A percentile compares a stretch with the other conserved stretches of the same genome.
Evolutionary conservation across 2,888 invertebrate species (phyloP).

Genomic region (Agrochola circellaris): DNA sequence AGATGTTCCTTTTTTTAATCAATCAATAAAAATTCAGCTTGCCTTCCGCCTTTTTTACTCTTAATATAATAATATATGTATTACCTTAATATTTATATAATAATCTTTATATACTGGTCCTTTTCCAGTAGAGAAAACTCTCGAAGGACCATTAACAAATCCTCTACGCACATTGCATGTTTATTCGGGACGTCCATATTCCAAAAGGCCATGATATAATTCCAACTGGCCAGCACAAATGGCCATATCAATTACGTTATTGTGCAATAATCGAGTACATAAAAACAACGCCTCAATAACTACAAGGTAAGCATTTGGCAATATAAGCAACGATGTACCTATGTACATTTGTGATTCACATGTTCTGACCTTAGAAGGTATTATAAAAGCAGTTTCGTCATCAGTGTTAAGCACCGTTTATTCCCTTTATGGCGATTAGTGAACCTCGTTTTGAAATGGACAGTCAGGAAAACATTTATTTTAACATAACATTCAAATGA

Average conservation of each 20-base stretch:
- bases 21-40: too few relatives aligned
- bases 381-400: constrained; percentile 53
- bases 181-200: constrained; percentile 4
- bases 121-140: too few relatives aligned
- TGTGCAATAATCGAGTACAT: constrained; percentile 48
- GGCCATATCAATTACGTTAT: constrained; percentile 32
- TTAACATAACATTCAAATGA: too few relatives aligned
- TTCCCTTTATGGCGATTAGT: constrained; percentile 26
- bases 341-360: constrained; percentile 54
- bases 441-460: constrained; percentile 11
- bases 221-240: constrained; percentile 35
- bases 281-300: constrained; percentile 49
- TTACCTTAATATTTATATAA: too few relatives aligned
- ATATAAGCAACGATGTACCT: constrained; percentile 34
- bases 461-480: not conserved
- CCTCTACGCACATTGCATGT: not conserved
- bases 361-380: constrained; percentile 54
- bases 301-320: constrained; percentile 65
- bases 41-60: too few relatives aligned
- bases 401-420: constrained; percentile 19
- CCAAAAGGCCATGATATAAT: constrained; percentile 28
- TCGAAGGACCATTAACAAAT: not conserved
- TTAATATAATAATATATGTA: too few relatives aligned
- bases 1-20: not conserved
- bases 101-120: too few relatives aligned